These are phyloP conservation scores for Cinclus cinclus DNA, from an alignment of 2,113 vertebrate genomes.

Conservation along the genomic window DNA sequence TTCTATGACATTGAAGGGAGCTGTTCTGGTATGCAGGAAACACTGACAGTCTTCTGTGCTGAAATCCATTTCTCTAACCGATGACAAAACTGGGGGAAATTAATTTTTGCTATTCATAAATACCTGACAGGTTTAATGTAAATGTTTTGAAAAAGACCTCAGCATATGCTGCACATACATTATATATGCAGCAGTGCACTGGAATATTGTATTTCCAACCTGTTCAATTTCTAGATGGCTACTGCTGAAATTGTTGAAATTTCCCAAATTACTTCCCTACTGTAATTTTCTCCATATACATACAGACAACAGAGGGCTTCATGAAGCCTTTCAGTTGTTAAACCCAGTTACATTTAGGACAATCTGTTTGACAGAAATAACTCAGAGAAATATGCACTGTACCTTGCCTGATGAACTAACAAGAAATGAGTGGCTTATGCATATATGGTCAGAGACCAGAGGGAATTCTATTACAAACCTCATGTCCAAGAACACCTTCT, in stretches of 20 bases:
- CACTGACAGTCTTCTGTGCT: conserved; percentile 76
- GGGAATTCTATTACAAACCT: not conserved
- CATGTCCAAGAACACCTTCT: not conserved
- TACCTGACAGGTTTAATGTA: conserved; percentile 83
- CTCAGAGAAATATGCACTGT: conserved; percentile 13
- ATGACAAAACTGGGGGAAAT: conserved; percentile 80
- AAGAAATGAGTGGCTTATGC: not conserved
- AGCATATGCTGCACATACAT: conserved; percentile 75
- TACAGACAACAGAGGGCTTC: conserved; percentile 63
- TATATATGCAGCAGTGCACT: conserved; percentile 72
- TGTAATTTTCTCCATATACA: conserved; percentile 69
- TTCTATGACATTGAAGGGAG: conserved; percentile 82
- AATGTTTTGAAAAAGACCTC: conserved; percentile 84
- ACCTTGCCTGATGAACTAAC: conserved; percentile 11
- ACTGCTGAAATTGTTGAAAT: conserved; percentile 64
- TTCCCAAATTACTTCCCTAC: conserved; percentile 69
- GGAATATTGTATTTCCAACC: conserved; percentile 61
- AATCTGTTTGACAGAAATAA: conserved; percentile 52
- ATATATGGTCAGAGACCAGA: conserved; percentile 15
- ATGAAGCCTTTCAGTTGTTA: conserved; percentile 57
- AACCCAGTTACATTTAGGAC: conserved; percentile 52
- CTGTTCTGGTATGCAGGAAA: conserved; percentile 74
- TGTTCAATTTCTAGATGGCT: conserved; percentile 65
- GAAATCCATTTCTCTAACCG: conserved; percentile 77
- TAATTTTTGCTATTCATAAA: conserved; percentile 86